phyloP scores from a whole-genome alignment of 1,140 invertebrate genomes.

The Drosophila gunungcola region DNA sequence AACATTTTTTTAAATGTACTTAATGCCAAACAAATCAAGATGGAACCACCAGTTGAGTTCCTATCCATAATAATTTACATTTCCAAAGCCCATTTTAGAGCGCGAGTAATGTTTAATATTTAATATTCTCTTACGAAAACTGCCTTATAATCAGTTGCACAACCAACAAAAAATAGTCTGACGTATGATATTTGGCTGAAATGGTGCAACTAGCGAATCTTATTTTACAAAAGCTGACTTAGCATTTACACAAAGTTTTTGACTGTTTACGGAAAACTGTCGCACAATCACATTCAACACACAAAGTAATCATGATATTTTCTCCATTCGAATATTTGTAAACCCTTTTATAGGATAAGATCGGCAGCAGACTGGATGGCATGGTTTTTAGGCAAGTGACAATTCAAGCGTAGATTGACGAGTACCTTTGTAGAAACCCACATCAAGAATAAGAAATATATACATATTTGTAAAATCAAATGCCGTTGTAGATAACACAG shows the following conservation, averaged over 20 bases:
- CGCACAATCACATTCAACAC: constrained; percentile 70
- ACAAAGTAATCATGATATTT: constrained; percentile 40
- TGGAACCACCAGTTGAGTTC: constrained; percentile 17
- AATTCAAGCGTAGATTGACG: constrained; percentile 10
- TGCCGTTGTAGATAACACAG: constrained; percentile 47
- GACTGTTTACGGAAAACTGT: constrained; percentile 55
- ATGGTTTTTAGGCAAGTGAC: constrained; percentile 39
- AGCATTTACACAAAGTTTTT: constrained; percentile 65
- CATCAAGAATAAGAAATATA: constrained; percentile 29
- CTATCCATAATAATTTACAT: constrained; percentile 17
- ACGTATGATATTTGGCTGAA: constrained; percentile 33
- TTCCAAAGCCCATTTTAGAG: constrained; percentile 15
- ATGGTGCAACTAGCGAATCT: constrained; percentile 47
- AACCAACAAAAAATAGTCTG: constrained; percentile 38
- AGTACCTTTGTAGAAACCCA: constrained; percentile 47
- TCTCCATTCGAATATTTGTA: constrained; percentile 56
- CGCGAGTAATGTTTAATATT: not conserved
- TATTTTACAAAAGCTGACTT: constrained; percentile 63
- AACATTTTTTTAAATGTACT: constrained; percentile 44
- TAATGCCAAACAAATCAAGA: constrained; percentile 46
- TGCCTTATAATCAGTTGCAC: constrained; percentile 56
- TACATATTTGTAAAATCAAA: constrained; percentile 46
- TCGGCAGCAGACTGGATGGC: constrained; percentile 23
- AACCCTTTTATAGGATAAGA: constrained; percentile 13
- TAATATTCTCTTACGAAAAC: constrained; percentile 27